These are phyloP conservation scores for Pantherophis alleghaniensis DNA, from an alignment of 2,797 vertebrate species.

Conservation along the genomic window DNA sequence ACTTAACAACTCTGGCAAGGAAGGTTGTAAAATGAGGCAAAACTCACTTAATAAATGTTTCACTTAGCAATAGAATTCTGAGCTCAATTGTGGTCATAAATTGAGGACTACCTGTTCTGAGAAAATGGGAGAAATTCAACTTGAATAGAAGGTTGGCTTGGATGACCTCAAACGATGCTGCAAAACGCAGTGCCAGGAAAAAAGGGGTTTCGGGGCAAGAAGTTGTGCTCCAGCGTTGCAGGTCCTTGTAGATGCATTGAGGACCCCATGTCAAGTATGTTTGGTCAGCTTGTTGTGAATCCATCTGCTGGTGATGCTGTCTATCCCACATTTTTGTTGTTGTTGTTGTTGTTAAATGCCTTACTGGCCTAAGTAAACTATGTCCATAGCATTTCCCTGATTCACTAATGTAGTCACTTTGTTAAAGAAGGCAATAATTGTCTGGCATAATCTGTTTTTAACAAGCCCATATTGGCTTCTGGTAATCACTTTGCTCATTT, in stretches of 20 bases:
- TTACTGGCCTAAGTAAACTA: not conserved
- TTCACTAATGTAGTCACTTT: not conserved
- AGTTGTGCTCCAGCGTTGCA: rapidly evolving
- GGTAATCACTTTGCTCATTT: not conserved
- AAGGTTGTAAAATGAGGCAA: not conserved
- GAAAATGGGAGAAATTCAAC: not conserved
- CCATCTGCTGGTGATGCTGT: not conserved
- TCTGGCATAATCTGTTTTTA: not conserved
- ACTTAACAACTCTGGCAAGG: not conserved
- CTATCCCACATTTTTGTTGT: not conserved
- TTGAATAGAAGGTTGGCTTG: not conserved
- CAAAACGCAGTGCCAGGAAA: not conserved
- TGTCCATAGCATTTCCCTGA: not conserved
- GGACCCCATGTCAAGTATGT: not conserved
- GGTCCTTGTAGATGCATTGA: not conserved
- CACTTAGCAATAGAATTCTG: not conserved
- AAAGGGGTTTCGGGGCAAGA: not conserved
- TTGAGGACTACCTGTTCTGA: not conserved
- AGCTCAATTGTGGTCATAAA: not conserved
- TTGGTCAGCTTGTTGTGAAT: not conserved
- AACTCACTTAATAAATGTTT: not conserved
- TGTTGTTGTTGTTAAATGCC: not conserved
- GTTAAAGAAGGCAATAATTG: not conserved
- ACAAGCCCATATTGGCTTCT: not conserved
- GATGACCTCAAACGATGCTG: not conserved